Percentiles rank a stretch among this genome's conserved stretches.
These are phyloP conservation scores for Euthynnus affinis DNA, from an alignment of 2,797 vertebrate genomes.

Conservation along the genomic window DNA sequence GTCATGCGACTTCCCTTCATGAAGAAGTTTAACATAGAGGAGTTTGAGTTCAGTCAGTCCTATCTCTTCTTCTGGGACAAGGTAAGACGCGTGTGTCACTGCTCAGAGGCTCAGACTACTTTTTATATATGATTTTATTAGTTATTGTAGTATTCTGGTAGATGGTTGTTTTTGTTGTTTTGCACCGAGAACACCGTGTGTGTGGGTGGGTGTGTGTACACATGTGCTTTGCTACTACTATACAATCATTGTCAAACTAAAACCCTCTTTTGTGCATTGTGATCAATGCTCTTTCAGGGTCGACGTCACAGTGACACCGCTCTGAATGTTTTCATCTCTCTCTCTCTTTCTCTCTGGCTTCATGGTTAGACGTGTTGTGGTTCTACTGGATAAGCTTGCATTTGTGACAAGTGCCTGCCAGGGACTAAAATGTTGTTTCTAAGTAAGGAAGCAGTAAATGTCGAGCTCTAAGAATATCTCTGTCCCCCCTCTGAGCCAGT, in stretches of 20 bases:
- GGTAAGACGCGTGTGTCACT: constrained; percentile 75
- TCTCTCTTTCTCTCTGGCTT: neutral
- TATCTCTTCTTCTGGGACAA: constrained; percentile 99
- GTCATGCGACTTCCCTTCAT: constrained; percentile 98
- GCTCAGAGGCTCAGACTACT: neutral
- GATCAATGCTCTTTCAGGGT: constrained; percentile 41
- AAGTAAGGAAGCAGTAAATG: neutral
- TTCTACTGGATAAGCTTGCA: neutral
- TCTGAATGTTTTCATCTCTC: neutral
- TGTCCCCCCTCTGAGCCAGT: neutral
- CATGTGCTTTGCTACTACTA: constrained; percentile 39
- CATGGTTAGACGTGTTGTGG: too few species aligned
- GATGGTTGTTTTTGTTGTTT: constrained; percentile 34
- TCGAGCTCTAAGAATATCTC: neutral
- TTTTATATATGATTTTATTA: neutral
- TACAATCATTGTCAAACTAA: constrained; percentile 64
- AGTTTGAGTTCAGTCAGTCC: constrained; percentile 99
- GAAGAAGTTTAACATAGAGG: constrained; percentile 98
- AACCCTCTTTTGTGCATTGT: constrained; percentile 70
- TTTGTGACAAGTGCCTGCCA: neutral
- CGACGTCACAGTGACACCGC: constrained; percentile 49
- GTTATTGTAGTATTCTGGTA: neutral
- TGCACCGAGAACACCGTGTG: neutral
- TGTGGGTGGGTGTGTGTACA: neutral
- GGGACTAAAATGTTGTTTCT: neutral